Conservation (phyloP, 2,113 vertebrate genomes). For the Indicator indicator region DNA sequence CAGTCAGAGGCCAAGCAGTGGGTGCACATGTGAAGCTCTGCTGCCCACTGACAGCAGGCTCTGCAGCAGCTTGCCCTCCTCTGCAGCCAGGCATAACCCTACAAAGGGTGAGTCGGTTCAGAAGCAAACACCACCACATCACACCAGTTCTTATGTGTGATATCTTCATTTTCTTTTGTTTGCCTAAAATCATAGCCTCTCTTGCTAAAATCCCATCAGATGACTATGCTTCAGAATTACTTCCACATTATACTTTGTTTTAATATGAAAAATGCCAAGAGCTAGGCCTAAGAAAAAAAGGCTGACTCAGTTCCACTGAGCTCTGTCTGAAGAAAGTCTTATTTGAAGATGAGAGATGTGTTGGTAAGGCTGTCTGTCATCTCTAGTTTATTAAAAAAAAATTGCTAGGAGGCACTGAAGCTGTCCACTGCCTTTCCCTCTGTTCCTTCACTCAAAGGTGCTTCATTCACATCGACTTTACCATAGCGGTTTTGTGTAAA, state of each 20-base stretch:
- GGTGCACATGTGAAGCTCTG: rapidly evolving
- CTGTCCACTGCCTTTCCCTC: slow-evolving; percentile 70
- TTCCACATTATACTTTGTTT: slow-evolving; percentile 55
- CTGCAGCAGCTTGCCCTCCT: rapidly evolving
- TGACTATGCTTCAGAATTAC: slow-evolving; percentile 41
- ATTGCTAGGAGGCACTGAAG: slow-evolving; percentile 65
- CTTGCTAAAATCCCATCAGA: slow-evolving; percentile 9
- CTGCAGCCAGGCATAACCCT: neutral
- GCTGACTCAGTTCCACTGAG: slow-evolving; percentile 53
- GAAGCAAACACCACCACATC: neutral
- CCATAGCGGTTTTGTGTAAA: slow-evolving; percentile 49
- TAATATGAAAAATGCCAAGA: slow-evolving; percentile 58
- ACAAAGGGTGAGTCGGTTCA: neutral
- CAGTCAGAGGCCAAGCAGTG: neutral
- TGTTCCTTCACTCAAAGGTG: slow-evolving; percentile 69
- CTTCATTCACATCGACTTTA: slow-evolving; percentile 62
- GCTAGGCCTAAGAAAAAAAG: slow-evolving; percentile 52
- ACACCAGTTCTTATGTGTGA: neutral
- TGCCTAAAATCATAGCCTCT: neutral
- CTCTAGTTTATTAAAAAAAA: slow-evolving; percentile 70
- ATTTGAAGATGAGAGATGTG: slow-evolving; percentile 73
- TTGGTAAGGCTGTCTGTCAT: slow-evolving; percentile 67
- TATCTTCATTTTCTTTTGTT: neutral
- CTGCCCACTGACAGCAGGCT: neutral
- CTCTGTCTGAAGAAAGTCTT: slow-evolving; percentile 57